Base-by-base conservation (phyloP, 2,888 invertebrate species). In the Mythimna vitellina region DNA sequence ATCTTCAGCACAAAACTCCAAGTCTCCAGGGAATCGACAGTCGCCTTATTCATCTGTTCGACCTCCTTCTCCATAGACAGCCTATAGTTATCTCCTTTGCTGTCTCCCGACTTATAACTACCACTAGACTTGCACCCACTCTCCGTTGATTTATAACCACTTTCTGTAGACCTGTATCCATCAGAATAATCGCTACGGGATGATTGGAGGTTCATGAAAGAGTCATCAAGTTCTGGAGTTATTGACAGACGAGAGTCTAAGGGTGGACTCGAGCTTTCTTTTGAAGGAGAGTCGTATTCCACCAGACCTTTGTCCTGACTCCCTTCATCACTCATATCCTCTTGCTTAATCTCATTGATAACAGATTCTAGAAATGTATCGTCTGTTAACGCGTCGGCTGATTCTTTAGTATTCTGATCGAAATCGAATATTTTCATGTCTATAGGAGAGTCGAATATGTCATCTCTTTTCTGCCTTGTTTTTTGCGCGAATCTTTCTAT, bases 1-100 rank as follows among this genome's bases (percentile, higher is more conserved):
- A 96, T 94, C 86, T 96, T 95, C 54, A 96, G 73, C 1, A 96
- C 94, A 80, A 96, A 95, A 65, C 92, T 95, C 96, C 96, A 96
- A 0, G 93, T 94, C 56, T 96, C 96, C 68, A 96, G 80, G 0
- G 96, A 96, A 58, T 94, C 92, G 0, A 92, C 88, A 0, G 93
- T 96, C 0, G 92, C 88, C 72, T 90, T 93, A 0, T 93, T 83
- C 88, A 96, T 90, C 42, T 90, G 89, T n/a, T 88, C 89, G 20
- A 89, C 35, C 4, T 93, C 93, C 49, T 92, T 94, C 22, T 94
- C 93, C 29, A 90, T 81, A 0, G 93, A 93, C 57, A 90, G 14
- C n/a, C 90, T 87, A 64, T 87, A 92, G n/a, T 60, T 85, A 51
- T 85, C 86, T n/a, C 83, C 83, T 25, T 76, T 81, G 56, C 70